phyloP scores from a whole-genome alignment of 2,797 vertebrate genomes.

The Cetoscarus ocellatus region DNA sequence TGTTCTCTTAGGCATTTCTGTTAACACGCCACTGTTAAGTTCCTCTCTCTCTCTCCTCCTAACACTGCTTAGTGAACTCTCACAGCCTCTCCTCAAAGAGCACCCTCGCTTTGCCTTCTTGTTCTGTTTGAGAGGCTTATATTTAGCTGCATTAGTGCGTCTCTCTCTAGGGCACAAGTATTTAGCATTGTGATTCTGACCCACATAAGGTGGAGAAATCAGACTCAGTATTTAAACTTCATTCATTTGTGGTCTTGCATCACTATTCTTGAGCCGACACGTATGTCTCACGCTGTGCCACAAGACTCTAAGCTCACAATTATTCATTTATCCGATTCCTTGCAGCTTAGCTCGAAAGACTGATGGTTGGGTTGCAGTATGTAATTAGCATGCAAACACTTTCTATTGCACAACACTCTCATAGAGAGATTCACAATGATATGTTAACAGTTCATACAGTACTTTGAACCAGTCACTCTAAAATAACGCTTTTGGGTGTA shows the following conservation, averaged over 20 bases:
- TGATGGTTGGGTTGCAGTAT: slow-evolving; percentile 22
- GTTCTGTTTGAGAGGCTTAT: slow-evolving; percentile 53
- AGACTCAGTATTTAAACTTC: slow-evolving; percentile 31
- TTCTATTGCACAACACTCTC: slow-evolving; percentile 23
- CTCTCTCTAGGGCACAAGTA: slow-evolving; percentile 50
- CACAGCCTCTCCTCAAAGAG: slow-evolving; percentile 32
- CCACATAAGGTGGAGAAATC: slow-evolving; percentile 46
- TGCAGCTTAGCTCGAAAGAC: slow-evolving; percentile 17
- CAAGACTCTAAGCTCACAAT: slow-evolving; percentile 46
- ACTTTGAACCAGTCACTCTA: slow-evolving; percentile 20
- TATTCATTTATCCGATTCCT: slow-evolving; percentile 61
- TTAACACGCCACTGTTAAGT: slow-evolving; percentile 7
- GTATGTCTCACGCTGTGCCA: slow-evolving; percentile 37
- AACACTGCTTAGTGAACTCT: slow-evolving; percentile 26
- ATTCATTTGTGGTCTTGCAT: slow-evolving; percentile 22
- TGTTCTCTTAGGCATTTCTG: slow-evolving; percentile 13
- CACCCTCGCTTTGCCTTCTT: slow-evolving; percentile 25
- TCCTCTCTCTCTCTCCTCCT: slow-evolving; percentile 9
- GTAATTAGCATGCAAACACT: slow-evolving; percentile 11
- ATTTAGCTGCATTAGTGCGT: slow-evolving; percentile 52
- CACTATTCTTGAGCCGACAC: not conserved
- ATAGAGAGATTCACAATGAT: slow-evolving; percentile 2
- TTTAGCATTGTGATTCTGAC: slow-evolving; percentile 56
- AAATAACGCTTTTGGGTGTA: slow-evolving; percentile 10
- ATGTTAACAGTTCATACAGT: slow-evolving; percentile 39